Evolutionary conservation across 1,140 invertebrate species (phyloP).

Genomic region (Megalopta genalis): DNA sequence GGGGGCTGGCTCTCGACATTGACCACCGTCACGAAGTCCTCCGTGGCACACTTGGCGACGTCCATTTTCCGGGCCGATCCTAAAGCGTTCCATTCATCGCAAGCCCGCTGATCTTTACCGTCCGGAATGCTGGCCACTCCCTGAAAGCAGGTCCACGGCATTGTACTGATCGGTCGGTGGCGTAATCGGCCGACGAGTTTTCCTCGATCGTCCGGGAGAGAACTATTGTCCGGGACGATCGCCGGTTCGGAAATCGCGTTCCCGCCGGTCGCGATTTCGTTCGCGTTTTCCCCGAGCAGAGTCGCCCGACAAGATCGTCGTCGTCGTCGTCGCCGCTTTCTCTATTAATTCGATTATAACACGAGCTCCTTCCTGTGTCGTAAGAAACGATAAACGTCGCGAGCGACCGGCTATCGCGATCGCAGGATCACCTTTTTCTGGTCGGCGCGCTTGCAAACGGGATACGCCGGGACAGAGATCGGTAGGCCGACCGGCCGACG

Average conservation of each 20-base stretch:
- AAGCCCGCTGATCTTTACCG: slow-evolving; percentile 55
- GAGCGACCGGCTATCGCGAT: background rate
- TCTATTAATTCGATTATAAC: slow-evolving; percentile 20
- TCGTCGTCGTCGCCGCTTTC: slow-evolving; percentile 24
- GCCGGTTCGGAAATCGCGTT: no score
- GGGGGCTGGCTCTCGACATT: slow-evolving; percentile 81
- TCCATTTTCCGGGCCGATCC: slow-evolving; percentile 60
- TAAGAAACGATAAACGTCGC: background rate
- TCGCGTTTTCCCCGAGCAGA: no score
- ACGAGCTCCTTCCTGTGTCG: background rate
- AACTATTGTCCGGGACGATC: no score
- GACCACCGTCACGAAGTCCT: slow-evolving; percentile 86
- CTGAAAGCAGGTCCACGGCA: slow-evolving; percentile 62
- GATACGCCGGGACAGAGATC: no score
- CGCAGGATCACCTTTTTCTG: background rate
- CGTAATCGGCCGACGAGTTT: slow-evolving; percentile 36
- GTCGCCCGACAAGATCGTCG: background rate
- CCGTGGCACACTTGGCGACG: slow-evolving; percentile 62
- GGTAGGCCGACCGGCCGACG: no score
- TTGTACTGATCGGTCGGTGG: slow-evolving; percentile 35
- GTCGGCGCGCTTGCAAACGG: background rate
- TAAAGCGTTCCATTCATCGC: slow-evolving; percentile 55
- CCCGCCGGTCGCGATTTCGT: no score
- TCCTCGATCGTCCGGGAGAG: background rate
- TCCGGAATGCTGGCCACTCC: slow-evolving; percentile 65